Evolutionary conservation across 2,797 vertebrate genomes (phyloP), one percentile per base, ranked within the genome.

Genomic region (Catostomus latipinnis): DNA sequence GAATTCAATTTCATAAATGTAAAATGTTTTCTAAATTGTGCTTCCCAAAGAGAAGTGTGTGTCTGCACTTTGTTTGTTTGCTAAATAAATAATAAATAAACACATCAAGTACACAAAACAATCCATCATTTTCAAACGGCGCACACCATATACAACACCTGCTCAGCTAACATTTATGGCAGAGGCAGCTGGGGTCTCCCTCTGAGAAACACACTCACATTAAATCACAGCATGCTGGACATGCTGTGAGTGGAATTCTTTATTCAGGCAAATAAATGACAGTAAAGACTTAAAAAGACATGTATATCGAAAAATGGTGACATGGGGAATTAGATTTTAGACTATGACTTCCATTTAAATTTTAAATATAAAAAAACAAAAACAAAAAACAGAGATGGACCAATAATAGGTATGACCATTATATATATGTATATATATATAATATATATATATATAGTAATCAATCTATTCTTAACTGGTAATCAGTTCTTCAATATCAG

Each of bases 141-240:
- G 18, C 57, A 58, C 16, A 45, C 61, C 34, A 67, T 53, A 74
- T 14, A 34, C 16, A 22, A 81, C 86, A 87, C 81, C 84, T 87
- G 86, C 83, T 85, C 57, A 71, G 71, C 69, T 84, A 79, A 78
- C 74, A 80, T 86, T 88, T 86, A 88, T 46, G 74, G 71, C 69
- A 48, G 22, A 83, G 74, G 82, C 84, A 87, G 85, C 80, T 82
- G 74, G 83, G 71, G 78, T 76, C 69, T 73, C 76, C 78, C 78
- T 83, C 74, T 45, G 76, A 76, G 66, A 68, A 71, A 63, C 65
- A 67, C 84, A 72, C 74, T 80, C 75, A 81, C 76, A 80, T 75
- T 83, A 81, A 85, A 86, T 86, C 74, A 83, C 63, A n/a, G 22
- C 66, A 67, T 84, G 82, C 71, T 83, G 77, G 63, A 22, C 61